These are phyloP conservation scores for Sterrhoptilus dennistouni DNA, from an alignment of 2,113 vertebrate species.

Conservation along the genomic window DNA sequence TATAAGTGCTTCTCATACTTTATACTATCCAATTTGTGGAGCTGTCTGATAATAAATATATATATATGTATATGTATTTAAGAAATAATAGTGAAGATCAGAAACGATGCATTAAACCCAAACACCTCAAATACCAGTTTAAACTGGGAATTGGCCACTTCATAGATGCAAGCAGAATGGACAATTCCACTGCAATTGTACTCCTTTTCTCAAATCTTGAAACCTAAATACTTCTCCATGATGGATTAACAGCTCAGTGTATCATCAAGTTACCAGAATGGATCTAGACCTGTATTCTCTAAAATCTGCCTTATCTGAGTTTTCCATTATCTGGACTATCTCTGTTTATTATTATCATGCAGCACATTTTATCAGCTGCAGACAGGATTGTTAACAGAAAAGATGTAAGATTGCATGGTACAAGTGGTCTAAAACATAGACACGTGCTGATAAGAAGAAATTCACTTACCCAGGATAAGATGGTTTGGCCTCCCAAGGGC, in stretches of 20 bases:
- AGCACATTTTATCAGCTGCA: not conserved
- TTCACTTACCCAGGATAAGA: not conserved
- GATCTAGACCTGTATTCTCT: not conserved
- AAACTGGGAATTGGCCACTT: not conserved
- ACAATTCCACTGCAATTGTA: not conserved
- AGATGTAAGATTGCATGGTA: not conserved
- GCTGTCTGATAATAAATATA: not conserved
- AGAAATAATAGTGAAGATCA: not conserved
- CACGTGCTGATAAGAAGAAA: not conserved
- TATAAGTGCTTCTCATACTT: not conserved
- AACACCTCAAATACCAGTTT: not conserved
- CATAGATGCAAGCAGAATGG: not conserved
- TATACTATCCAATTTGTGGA: not conserved
- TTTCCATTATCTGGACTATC: not conserved
- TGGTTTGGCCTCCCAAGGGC: not conserved
- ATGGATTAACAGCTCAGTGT: not conserved
- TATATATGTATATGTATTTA: not conserved
- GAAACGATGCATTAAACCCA: not conserved
- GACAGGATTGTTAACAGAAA: not conserved
- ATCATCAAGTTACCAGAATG: not conserved
- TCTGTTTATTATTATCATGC: not conserved
- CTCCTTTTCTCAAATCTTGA: not conserved
- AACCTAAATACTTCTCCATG: not conserved
- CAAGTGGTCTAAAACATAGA: not conserved
- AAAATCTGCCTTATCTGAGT: not conserved